phyloP scores from a whole-genome alignment of 2,888 invertebrate species.

The Tuta absoluta region DNA sequence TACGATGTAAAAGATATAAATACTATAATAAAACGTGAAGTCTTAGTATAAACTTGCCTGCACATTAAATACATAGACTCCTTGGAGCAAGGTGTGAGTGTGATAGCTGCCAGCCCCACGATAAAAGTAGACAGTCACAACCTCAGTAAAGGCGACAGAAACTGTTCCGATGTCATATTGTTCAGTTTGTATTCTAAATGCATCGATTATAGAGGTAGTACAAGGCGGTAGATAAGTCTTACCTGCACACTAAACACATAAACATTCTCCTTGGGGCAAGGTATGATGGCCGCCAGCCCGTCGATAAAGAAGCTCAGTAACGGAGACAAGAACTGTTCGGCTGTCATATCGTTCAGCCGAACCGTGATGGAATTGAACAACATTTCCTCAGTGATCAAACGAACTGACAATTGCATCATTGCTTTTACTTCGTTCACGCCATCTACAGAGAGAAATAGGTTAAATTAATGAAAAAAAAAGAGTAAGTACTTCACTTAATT shows the following conservation, averaged over 20 bases:
- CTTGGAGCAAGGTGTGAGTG: conserved; percentile 94
- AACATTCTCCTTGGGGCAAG: conserved; percentile 95
- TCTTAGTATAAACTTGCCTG: too few species aligned
- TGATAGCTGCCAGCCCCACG: conserved; percentile 94
- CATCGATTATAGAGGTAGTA: too few species aligned
- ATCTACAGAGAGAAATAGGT: conserved; percentile 75
- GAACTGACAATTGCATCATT: conserved; percentile 93
- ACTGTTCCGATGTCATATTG: conserved; percentile 85
- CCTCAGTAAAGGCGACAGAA: conserved; percentile 92
- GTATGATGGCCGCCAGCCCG: conserved; percentile 94
- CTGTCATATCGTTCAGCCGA: conserved; percentile 95
- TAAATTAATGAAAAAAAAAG: neutral
- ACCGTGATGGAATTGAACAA: conserved; percentile 96
- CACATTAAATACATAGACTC: conserved; percentile 95
- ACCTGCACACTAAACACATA: conserved; percentile 94
- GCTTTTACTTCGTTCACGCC: conserved; percentile 97
- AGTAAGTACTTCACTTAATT: too few species aligned
- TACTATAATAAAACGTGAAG: too few species aligned
- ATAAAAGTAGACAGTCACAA: too few species aligned
- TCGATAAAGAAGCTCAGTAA: conserved; percentile 93
- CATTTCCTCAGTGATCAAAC: conserved; percentile 97
- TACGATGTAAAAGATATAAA: too few species aligned
- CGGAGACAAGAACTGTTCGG: conserved; percentile 94
- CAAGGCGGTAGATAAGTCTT: too few species aligned
- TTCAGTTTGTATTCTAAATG: too few species aligned